phyloP scores from a whole-genome alignment of 2,888 invertebrate species.

The Pachycephus smyrnensis region DNA sequence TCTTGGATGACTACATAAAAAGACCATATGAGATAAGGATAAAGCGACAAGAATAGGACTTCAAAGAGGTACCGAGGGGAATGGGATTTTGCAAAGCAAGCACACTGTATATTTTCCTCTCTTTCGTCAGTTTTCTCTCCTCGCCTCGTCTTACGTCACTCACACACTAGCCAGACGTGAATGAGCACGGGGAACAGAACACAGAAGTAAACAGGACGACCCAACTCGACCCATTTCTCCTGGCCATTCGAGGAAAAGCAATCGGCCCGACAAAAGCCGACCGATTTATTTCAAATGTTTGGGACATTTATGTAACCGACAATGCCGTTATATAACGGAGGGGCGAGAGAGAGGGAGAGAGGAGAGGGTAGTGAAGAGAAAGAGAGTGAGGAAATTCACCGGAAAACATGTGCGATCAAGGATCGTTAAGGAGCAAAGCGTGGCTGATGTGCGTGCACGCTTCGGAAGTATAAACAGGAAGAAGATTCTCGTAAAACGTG shows the following conservation, averaged over 20 bases:
- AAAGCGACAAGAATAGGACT: neutral
- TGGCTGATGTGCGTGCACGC: neutral
- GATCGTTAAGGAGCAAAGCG: neutral
- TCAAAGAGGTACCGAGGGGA: neutral
- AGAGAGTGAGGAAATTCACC: neutral
- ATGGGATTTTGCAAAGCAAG: neutral
- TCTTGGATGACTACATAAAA: neutral
- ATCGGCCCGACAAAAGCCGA: slow-evolving; percentile 37
- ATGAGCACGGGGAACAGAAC: neutral
- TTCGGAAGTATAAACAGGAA: slow-evolving; percentile 27
- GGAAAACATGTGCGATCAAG: neutral
- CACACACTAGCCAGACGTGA: neutral
- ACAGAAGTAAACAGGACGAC: neutral
- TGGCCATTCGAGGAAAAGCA: slow-evolving; percentile 30
- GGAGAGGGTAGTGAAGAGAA: neutral
- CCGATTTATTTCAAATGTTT: slow-evolving; percentile 25
- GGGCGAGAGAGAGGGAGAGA: slow-evolving; percentile 8
- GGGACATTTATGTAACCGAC: neutral
- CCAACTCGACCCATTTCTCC: slow-evolving; percentile 38
- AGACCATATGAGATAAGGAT: neutral
- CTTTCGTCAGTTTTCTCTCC: neutral
- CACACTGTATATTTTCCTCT: neutral
- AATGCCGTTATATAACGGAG: neutral
- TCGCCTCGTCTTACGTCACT: neutral
- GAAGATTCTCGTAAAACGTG: slow-evolving; percentile 30